Evolutionary conservation across 2,888 invertebrate species (phyloP).

Genomic region (Trissonchulus latispiculum): DNA sequence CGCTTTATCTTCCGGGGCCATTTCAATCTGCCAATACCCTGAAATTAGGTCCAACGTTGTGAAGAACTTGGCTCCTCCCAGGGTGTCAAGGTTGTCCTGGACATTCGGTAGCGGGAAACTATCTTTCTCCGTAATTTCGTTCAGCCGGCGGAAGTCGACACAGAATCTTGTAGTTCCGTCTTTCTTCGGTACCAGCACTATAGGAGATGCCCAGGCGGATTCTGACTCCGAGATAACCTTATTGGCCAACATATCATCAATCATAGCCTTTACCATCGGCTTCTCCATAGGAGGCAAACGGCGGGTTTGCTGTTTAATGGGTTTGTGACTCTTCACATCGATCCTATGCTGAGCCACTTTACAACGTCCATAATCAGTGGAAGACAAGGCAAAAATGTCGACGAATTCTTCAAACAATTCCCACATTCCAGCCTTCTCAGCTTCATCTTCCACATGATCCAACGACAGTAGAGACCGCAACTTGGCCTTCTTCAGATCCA

Average conservation of each 20-base stretch:
- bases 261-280: background rate
- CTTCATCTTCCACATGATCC: background rate
- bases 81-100: constrained; percentile 20
- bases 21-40: background rate
- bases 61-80: background rate
- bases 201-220: constrained; percentile 38
- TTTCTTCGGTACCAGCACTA: constrained; percentile 41
- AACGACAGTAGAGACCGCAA: background rate
- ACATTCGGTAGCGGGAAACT: too few species aligned
- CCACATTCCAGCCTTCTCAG: background rate
- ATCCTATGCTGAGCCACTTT: background rate
- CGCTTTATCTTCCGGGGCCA: background rate
- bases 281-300: background rate
- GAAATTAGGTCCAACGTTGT: background rate
- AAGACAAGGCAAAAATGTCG: background rate
- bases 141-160: constrained; percentile 30
- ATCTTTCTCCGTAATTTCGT: constrained; percentile 25
- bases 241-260: background rate
- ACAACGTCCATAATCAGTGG: background rate
- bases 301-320: background rate
- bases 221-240: background rate
- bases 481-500: background rate
- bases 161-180: constrained; percentile 30
- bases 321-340: background rate
- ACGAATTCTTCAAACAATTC: background rate